A percentile compares a stretch with the other conserved stretches of the same genome.
phyloP scores from a whole-genome alignment of 2,888 invertebrate species.

The Latheticus oryzae region DNA sequence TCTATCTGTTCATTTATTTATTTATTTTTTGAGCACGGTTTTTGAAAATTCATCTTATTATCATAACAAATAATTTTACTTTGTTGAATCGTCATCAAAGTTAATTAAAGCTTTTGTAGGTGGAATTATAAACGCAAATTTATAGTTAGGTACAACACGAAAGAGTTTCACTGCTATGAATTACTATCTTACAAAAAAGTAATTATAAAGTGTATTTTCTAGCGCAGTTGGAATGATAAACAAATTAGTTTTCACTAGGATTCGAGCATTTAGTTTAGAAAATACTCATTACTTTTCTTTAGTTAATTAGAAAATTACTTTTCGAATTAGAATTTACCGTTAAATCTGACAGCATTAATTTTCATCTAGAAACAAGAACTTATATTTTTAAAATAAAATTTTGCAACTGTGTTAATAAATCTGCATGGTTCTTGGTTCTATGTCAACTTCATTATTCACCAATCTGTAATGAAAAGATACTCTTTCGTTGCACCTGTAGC shows the following conservation, averaged over 20 bases:
- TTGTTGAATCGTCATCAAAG: slow-evolving; percentile 41
- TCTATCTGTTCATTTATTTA: too few species aligned
- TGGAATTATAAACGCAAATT: slow-evolving; percentile 30
- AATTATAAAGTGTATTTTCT: slow-evolving; percentile 9
- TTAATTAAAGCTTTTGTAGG: slow-evolving; percentile 42
- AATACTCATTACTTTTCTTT: too few species aligned
- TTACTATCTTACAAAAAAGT: too few species aligned
- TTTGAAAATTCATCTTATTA: slow-evolving; percentile 43
- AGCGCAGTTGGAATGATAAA: slow-evolving; percentile 11
- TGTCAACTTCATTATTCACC: slow-evolving; percentile 22
- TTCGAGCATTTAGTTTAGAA: too few species aligned
- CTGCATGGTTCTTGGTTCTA: slow-evolving; percentile 7
- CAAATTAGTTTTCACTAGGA: too few species aligned
- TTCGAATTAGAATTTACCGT: too few species aligned
- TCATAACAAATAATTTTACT: slow-evolving; percentile 41
- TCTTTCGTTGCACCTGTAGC: slow-evolving; percentile 31
- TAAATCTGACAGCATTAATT: not conserved
- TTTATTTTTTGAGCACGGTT: slow-evolving; percentile 8
- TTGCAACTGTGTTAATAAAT: not conserved
- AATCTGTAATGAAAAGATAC: slow-evolving; percentile 28
- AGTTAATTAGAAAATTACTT: too few species aligned
- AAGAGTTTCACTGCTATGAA: too few species aligned
- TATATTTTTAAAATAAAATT: not conserved
- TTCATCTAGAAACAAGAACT: not conserved
- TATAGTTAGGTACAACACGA: slow-evolving; percentile 6